A percentile compares a stretch with the other conserved stretches of the same genome.
Conservation (phyloP, 2,888 invertebrate species). For the Nephrotoma flavescens region DNA sequence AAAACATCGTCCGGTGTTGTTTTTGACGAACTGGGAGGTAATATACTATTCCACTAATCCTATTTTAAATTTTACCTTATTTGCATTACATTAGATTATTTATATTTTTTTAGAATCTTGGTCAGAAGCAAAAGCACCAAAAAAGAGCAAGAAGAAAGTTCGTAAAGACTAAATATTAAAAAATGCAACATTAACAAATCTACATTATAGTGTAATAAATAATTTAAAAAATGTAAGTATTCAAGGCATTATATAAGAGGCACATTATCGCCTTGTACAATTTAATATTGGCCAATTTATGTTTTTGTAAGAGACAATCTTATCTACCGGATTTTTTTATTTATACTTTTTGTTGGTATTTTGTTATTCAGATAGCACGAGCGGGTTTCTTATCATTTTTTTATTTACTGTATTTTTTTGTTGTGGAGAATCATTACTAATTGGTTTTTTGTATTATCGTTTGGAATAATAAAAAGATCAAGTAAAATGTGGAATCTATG, state of each 20-base stretch:
- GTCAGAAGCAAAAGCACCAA: neutral
- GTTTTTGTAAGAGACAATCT: neutral
- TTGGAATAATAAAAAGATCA: neutral
- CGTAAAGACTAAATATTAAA: neutral
- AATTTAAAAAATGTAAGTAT: neutral
- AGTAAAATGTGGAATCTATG: neutral
- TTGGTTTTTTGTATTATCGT: neutral
- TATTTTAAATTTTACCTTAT: neutral
- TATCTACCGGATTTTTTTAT: neutral
- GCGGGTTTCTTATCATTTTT: neutral
- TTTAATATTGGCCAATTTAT: neutral
- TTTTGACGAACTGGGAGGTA: neutral
- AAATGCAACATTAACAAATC: neutral
- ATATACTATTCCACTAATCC: neutral
- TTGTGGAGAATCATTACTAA: neutral
- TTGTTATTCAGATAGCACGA: neutral
- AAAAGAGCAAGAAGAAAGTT: constrained; percentile 1
- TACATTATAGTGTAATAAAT: neutral
- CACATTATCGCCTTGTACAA: neutral
- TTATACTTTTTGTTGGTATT: neutral
- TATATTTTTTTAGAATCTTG: neutral
- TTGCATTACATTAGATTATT: neutral
- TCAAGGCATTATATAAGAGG: neutral
- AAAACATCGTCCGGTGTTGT: neutral
- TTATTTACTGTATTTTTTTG: neutral